These are phyloP conservation scores for Oenanthe oenanthe DNA, from an alignment of 2,113 vertebrate species.

Conservation along the genomic window DNA sequence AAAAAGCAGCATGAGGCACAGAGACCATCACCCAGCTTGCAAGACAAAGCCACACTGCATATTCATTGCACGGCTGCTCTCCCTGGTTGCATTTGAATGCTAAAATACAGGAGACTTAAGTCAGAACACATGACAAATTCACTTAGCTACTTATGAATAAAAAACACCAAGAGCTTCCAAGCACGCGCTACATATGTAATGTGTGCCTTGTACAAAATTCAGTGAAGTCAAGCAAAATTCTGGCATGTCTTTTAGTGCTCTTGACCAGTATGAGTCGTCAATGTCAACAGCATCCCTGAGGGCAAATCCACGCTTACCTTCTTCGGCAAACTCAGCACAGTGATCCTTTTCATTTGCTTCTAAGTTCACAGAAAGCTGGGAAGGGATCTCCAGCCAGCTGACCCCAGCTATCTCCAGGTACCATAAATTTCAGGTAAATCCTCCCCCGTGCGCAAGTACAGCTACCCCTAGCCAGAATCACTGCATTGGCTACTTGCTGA, in stretches of 20 bases:
- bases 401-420: background rate
- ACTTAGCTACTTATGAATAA: background rate
- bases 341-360: background rate
- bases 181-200: fast-evolving
- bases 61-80: background rate
- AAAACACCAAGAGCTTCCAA: background rate
- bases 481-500: background rate
- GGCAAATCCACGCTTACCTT: background rate
- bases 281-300: background rate
- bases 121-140: background rate
- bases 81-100: background rate
- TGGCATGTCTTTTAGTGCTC: background rate
- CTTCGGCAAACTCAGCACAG: background rate
- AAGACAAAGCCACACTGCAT: background rate
- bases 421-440: background rate
- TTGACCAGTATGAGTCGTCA: background rate
- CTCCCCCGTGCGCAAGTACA: background rate
- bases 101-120: background rate
- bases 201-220: background rate
- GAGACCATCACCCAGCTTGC: background rate
- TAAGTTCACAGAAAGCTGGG: background rate
- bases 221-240: background rate
- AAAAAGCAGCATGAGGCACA: background rate
- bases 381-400: background rate
- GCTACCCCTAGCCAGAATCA: background rate